Base-by-base conservation (phyloP, 2,797 vertebrate species). In the Gallinago solitaria region DNA sequence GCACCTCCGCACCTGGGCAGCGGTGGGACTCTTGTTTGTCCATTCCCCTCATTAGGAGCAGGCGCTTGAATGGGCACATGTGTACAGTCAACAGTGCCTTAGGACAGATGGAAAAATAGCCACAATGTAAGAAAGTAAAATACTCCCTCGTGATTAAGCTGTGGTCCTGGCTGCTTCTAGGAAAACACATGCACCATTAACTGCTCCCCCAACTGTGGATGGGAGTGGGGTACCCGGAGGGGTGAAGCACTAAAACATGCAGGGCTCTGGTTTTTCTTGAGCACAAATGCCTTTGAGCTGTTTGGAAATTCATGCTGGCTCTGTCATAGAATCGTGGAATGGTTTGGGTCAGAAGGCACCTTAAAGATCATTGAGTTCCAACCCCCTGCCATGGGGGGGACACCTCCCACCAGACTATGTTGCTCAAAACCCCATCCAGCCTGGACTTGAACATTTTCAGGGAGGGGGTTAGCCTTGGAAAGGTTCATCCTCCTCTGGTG, bases 41-140 rank as follows among this genome's bases (percentile, higher is more conserved):
- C 4, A 4, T 50, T 77, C n/a, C 43, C 45, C 80, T 94, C 89
- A 95, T 93, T 96, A 95, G 64, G 43, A 91, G 60, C 74, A 81
- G 70, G 73, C 8, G 57, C 79, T 67, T 80, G 74, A 94, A 27
- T 74, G 78, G 80, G 57, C 73, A 87, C 61, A 87, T 80, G 47
- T 21, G 87, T 51, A 95, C 25, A 50, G 85, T 95, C 93, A 96
- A 93, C 78, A 94, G 53, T 48, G 60, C 41, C 47, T 71, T 33
- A 4, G 19, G 78, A 71, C 80, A 85, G 83, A 74, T 51, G 80
- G 80, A 64, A 75, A 93, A 96, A 83, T 39, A 94, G 80, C 79
- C 21, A 5, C 4, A 1, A 61, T 9, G 18, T 17, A 53, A 75
- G n/a, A 54, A 81, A 64, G 33, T 18, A 64, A 89, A 90, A 75